Base-by-base conservation (phyloP, 2,113 vertebrate species). In the Solea senegalensis region DNA sequence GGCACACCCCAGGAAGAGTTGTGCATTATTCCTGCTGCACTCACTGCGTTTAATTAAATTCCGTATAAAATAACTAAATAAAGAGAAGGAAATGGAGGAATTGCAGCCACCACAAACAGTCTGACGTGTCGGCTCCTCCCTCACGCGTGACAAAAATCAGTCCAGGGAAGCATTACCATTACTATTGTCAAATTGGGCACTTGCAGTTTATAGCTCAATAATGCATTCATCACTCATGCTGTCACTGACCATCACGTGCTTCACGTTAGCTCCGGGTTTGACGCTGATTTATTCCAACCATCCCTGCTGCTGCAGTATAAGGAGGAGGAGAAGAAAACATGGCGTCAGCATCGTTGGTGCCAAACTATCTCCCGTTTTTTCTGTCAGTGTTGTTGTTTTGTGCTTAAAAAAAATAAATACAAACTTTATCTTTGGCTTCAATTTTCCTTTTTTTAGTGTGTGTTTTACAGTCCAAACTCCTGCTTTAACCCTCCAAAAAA, bases 151-250 rank as follows among this genome's bases (percentile, higher is more conserved):
- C 85, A 83, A 79, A 68, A 78, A 86, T 76, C 70, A 83, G 81
- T 82, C 75, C 68, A 66, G 84, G 87, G 21, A 86, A 87, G 86
- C 82, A 63, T 7, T 21, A 63, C 73, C 69, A 59, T 83, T 78
- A 63, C 90, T 78, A 64, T 74, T 83, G 85, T 88, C 77, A 80
- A 85, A 85, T 76, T 72, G 74, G 21, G 67, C 65, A 68, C 72
- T 21, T 64, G 85, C 89, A 82, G 85, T 91, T 91, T 88, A 92
- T 91, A 79, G 88, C 87, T 78, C 72, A 74, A 90, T 90, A 91
- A 92, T 88, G 82, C 73, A 76, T 78, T 79, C 90, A 91, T 92
- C 88, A 86, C 66, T 91, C 90, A 89, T 66, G 0, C 81, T 89
- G 89, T 89, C 91, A 75, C 72, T 54, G 78, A 78, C 86, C 82